A percentile compares a stretch with the other conserved stretches of the same genome.
phyloP scores from a whole-genome alignment of 2,888 invertebrate genomes.

The Romanomermis culicivorax region DNA sequence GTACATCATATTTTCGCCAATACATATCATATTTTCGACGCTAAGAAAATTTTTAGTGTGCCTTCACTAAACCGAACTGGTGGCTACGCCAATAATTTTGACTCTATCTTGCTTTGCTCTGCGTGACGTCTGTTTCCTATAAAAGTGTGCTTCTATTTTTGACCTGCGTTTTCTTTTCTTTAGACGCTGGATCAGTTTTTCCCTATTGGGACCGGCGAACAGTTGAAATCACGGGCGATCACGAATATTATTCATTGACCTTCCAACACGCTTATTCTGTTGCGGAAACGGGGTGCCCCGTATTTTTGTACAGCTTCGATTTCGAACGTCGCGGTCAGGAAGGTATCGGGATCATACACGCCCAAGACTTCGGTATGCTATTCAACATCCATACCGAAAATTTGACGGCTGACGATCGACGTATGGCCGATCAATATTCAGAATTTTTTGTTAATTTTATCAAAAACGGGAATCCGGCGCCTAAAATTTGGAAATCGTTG shows the following conservation, averaged over 20 bases:
- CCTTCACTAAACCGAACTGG: too few relatives aligned
- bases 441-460: conserved; percentile 3
- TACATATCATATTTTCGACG: too few relatives aligned
- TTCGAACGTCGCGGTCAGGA: background rate
- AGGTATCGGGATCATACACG: background rate
- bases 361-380: conserved; percentile 6
- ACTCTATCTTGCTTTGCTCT: too few relatives aligned
- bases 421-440: background rate
- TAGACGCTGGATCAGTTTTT: background rate
- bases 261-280: background rate
- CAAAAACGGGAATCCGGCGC: conserved; percentile 5
- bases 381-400: background rate
- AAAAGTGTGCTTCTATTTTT: too few relatives aligned
- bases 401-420: background rate
- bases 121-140: too few relatives aligned
- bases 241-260: background rate
- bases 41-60: too few relatives aligned
- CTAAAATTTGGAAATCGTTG: conserved; percentile 5
- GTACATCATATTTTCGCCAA: too few relatives aligned
- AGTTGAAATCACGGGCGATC: background rate
- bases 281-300: background rate
- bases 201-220: background rate
- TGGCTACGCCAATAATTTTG: too few relatives aligned
- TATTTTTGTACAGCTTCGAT: conserved; percentile 8
- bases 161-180: too few relatives aligned